Percentiles rank a stretch among this genome's conserved stretches.
Evolutionary conservation across 2,113 vertebrate species (phyloP).

Genomic region (Aleadryas rufinucha): DNA sequence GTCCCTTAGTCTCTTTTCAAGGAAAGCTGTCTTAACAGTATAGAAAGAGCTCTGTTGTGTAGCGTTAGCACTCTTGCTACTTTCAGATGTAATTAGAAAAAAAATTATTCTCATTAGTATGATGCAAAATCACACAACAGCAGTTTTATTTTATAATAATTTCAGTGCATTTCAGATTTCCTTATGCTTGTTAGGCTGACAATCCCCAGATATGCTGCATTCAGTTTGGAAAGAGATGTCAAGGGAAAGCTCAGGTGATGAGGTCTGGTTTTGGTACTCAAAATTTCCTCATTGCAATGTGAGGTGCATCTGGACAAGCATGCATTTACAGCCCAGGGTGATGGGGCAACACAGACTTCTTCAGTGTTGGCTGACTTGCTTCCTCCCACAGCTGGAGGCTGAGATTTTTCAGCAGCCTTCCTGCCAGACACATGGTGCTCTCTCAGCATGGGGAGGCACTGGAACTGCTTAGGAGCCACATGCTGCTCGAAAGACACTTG

Average conservation of each 20-base stretch:
- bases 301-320: neutral
- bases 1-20: neutral
- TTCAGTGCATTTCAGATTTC: neutral
- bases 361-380: neutral
- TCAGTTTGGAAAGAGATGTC: neutral
- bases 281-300: neutral
- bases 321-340: accelerated
- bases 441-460: neutral
- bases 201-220: neutral
- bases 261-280: neutral
- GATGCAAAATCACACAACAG: neutral
- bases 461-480: neutral
- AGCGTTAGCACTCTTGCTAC: neutral
- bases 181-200: neutral
- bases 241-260: neutral
- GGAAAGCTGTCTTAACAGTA: neutral
- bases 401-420: neutral
- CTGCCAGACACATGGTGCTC: neutral
- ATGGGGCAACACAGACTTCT: neutral
- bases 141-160: neutral
- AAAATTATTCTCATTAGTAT: neutral
- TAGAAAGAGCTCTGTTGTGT: neutral
- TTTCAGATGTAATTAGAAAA: neutral
- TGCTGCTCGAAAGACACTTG: neutral
- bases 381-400: neutral